These are phyloP conservation scores for Oeneis ivallda DNA, from an alignment of 2,888 invertebrate species.

Conservation along the genomic window DNA sequence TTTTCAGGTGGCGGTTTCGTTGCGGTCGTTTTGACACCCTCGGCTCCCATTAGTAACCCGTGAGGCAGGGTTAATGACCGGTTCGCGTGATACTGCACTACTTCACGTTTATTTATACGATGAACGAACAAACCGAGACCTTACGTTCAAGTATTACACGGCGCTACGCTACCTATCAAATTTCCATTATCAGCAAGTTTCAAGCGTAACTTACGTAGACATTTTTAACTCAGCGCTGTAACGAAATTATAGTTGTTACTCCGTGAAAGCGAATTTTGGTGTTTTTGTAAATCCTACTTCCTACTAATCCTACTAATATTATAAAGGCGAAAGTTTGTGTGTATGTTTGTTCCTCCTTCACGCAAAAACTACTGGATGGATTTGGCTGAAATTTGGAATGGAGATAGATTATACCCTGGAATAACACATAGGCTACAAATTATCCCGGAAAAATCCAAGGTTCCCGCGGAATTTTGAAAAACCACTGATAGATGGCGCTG, in stretches of 20 bases:
- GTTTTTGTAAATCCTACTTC: conserved; percentile 12
- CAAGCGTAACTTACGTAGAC: conserved; percentile 37
- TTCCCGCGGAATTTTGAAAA: too few species aligned
- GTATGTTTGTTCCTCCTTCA: too few species aligned
- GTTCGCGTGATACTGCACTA: conserved; percentile 71
- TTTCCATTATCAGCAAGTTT: conserved; percentile 63
- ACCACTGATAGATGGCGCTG: too few species aligned
- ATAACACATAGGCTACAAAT: too few species aligned
- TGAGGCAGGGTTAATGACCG: conserved; percentile 74
- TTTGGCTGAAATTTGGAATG: too few species aligned
- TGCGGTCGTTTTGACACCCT: conserved; percentile 71
- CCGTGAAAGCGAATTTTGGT: conserved; percentile 18
- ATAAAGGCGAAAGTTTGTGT: too few species aligned
- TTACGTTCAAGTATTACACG: conserved; percentile 66
- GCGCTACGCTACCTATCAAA: conserved; percentile 75
- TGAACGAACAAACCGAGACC: conserved; percentile 64
- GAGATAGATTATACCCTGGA: too few species aligned
- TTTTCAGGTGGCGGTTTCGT: conserved; percentile 60
- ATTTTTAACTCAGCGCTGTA: conserved; percentile 31
- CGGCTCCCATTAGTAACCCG: conserved; percentile 67
- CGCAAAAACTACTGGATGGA: too few species aligned
- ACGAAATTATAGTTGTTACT: conserved; percentile 28
- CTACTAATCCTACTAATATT: too few species aligned
- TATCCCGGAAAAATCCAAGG: too few species aligned
- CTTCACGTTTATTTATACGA: conserved; percentile 78